Conservation (phyloP, 2,797 vertebrate species). For the Parotocinclus haroldoi region DNA sequence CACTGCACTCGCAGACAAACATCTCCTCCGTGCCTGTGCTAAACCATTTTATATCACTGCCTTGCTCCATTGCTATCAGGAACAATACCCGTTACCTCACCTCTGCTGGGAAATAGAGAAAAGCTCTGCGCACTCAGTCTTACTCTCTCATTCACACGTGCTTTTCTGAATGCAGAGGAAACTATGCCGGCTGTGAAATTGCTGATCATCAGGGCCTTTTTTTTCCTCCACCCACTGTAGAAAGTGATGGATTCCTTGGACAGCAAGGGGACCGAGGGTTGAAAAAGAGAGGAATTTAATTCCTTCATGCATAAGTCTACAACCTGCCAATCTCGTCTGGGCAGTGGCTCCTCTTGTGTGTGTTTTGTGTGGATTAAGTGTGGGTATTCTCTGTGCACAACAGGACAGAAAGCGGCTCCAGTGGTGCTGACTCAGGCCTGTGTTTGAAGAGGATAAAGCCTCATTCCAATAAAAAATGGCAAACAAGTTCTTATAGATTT, state of each 20-base stretch:
- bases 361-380: conserved; percentile 27
- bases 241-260: conserved; percentile 39
- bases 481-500: background rate
- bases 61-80: conserved; percentile 5
- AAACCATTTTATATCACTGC: background rate
- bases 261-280: conserved; percentile 11
- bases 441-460: conserved; percentile 2
- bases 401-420: conserved; percentile 32
- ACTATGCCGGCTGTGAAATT: conserved; percentile 80
- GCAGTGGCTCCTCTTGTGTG: conserved; percentile 44
- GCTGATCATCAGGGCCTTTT: conserved; percentile 73
- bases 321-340: conserved; percentile 43
- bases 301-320: conserved; percentile 46
- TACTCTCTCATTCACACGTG: conserved; percentile 11
- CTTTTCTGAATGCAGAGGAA: conserved; percentile 70
- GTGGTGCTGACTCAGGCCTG: conserved; percentile 17
- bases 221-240: conserved; percentile 61
- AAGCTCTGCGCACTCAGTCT: background rate
- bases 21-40: background rate
- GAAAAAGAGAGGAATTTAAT: conserved; percentile 41
- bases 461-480: background rate
- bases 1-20: background rate
- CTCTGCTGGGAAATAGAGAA: conserved; percentile 1
- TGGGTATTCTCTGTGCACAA: conserved; percentile 43
- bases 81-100: conserved; percentile 5